Evolutionary conservation across 2,888 invertebrate genomes (phyloP), one percentile per base, ranked within the genome.

Genomic region (Drosophila borealis): DNA sequence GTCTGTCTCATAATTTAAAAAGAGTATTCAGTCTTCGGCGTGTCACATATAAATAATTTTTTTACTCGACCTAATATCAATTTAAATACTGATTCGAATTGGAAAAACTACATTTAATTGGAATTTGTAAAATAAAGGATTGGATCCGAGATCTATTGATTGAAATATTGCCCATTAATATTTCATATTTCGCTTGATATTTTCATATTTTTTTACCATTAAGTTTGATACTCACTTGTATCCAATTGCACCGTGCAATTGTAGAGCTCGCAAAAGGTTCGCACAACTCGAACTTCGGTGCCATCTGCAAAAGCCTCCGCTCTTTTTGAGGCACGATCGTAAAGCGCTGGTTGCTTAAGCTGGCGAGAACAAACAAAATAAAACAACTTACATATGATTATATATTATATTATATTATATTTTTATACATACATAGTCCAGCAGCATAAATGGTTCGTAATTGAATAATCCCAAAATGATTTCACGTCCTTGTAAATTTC

Each of bases 261-360:
- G 57, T 92, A 87, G 2, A 91, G 74, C 51, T 83, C 74, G 64
- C 92, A 92, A 82, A 92, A 93, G 33, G 90, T 88, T 1, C 92
- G 56, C 41, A 91, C 78, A 6, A 93, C 59, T 10, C 89, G 87
- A 39, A 93, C 90, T 87, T 94, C 94, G 0, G 93, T 93, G 5
- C 96, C 96, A 90, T 95, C 94, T 34, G 93, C 92, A 13, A 66
- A 67, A 0, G 80, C 74, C 29, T 54, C 73, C 0, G 72, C 53
- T 45, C 75, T 80, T 17, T 80, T 67, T 1, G 44, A 6, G 0
- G 74, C 70, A 0, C 80, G 70, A 71, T 91, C 85, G 34, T 74
- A 69, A 2, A 77, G 60, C 3, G 67, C 71, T 0, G 89, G 82
- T 10, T 67, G 14, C 0, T 56, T 70, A 2, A 75, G 46, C 90